These are phyloP conservation scores for Eudorcas thomsonii DNA, from an alignment of 2,113 vertebrate species.

Conservation along the genomic window DNA sequence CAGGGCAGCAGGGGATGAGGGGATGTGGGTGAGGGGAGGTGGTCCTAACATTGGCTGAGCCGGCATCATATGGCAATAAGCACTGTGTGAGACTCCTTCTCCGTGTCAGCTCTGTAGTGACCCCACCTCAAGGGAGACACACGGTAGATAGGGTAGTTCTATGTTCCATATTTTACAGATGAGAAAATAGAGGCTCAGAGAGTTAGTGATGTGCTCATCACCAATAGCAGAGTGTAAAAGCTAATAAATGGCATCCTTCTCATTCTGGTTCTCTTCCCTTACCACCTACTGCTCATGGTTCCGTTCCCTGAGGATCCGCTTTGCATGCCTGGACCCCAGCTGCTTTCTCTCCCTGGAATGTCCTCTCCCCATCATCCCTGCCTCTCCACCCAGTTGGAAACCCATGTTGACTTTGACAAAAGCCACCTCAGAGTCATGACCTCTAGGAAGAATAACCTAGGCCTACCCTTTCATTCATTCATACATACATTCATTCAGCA, in stretches of 20 bases:
- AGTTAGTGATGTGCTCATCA: not conserved
- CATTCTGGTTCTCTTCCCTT: not conserved
- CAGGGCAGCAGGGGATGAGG: not conserved
- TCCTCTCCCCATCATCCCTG: too few relatives aligned
- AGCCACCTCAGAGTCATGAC: not conserved
- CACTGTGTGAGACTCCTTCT: accelerated
- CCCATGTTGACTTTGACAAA: not conserved
- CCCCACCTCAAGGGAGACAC: not conserved
- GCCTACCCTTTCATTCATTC: not conserved
- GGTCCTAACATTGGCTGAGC: not conserved
- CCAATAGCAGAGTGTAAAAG: not conserved
- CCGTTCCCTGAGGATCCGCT: not conserved
- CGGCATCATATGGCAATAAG: not conserved
- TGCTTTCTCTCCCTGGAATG: not conserved
- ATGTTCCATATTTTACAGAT: not conserved
- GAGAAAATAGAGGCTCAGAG: not conserved
- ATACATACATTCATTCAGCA: not conserved
- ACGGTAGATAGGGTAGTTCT: accelerated
- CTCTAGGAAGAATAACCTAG: not conserved
- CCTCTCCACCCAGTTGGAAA: not conserved
- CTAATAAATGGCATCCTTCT: not conserved
- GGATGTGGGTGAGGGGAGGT: too few relatives aligned
- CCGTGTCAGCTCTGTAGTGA: not conserved
- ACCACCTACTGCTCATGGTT: accelerated
- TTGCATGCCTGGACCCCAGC: not conserved